Conservation (phyloP, 2,113 vertebrate genomes). For the Cricetomys ansorgei region DNA sequence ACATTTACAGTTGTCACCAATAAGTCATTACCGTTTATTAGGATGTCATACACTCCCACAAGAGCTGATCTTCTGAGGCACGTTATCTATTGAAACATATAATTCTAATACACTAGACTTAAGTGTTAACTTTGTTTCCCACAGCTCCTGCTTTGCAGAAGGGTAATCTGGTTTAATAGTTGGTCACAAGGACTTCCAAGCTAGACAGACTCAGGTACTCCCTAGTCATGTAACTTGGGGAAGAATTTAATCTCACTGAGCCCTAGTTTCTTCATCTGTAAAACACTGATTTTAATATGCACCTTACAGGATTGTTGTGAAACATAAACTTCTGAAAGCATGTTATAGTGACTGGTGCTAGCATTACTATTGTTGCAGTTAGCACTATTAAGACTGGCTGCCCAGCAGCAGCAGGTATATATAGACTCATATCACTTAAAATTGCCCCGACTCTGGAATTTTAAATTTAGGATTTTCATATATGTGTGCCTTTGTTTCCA, state of each 20-base stretch:
- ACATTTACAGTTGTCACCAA: neutral
- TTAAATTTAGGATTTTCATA: neutral
- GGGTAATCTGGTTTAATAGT: neutral
- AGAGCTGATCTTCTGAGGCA: neutral
- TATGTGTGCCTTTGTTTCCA: neutral
- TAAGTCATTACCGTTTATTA: conserved; percentile 12
- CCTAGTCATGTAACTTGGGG: neutral
- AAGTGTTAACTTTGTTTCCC: neutral
- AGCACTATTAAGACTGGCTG: conserved; percentile 6
- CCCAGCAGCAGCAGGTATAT: neutral
- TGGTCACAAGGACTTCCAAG: neutral
- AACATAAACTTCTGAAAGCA: conserved; percentile 17
- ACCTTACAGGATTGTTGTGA: neutral
- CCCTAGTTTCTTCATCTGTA: neutral
- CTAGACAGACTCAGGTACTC: neutral
- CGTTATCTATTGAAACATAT: neutral
- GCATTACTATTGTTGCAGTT: neutral
- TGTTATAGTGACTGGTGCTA: neutral
- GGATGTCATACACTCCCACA: neutral
- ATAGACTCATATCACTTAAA: neutral
- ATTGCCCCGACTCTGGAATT: neutral
- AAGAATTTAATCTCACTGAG: neutral
- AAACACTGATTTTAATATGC: neutral
- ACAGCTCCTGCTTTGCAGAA: neutral
- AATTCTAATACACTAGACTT: neutral